A percentile compares a stretch with the other conserved stretches of the same genome.
These are phyloP conservation scores for Belonocnema kinseyi DNA, from an alignment of 1,140 invertebrate genomes.

Conservation along the genomic window DNA sequence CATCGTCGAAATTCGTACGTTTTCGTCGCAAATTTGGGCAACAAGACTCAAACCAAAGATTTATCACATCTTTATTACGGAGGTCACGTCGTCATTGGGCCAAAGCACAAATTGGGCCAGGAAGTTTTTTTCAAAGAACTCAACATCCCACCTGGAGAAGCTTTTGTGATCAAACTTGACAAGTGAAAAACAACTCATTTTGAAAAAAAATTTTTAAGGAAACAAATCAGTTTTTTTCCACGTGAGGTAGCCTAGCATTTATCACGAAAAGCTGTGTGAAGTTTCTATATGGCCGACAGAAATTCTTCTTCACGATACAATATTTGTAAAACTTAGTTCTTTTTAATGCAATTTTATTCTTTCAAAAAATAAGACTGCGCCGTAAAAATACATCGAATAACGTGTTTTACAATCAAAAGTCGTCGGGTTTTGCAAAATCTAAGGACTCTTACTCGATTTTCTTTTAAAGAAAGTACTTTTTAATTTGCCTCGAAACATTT, in stretches of 20 bases:
- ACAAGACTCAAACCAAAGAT: constrained; percentile 78
- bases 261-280: not conserved
- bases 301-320: too few relatives aligned
- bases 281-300: too few relatives aligned
- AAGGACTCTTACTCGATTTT: not conserved
- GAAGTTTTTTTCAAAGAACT: constrained; percentile 83
- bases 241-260: not conserved
- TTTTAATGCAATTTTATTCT: too few relatives aligned
- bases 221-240: constrained; percentile 29
- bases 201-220: not conserved
- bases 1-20: constrained; percentile 85
- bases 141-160: constrained; percentile 78
- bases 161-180: constrained; percentile 81
- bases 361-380: too few relatives aligned
- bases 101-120: constrained; percentile 76
- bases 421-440: too few relatives aligned
- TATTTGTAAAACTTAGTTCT: too few relatives aligned
- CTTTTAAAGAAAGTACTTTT: not conserved
- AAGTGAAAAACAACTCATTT: constrained; percentile 72
- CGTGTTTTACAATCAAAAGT: too few relatives aligned
- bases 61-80: constrained; percentile 85
- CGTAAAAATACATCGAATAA: too few relatives aligned
- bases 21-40: constrained; percentile 83
- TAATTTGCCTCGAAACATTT: not conserved
- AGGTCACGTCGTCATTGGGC: constrained; percentile 82